phyloP scores from a whole-genome alignment of 2,888 invertebrate genomes.

The Galeopsomyia nigrocyanea region DNA sequence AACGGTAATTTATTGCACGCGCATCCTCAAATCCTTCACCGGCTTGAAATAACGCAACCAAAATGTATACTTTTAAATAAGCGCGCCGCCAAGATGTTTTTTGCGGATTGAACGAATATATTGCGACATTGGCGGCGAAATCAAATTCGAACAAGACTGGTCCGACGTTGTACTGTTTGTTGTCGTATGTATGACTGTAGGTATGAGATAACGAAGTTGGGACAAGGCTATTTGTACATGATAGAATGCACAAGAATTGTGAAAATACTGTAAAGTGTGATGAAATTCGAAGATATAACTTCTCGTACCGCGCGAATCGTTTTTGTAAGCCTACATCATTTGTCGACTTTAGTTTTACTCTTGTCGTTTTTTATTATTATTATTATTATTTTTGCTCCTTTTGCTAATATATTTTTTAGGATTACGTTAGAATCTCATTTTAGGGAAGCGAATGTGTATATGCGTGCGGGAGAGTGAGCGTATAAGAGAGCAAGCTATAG shows the following conservation, averaged over 20 bases:
- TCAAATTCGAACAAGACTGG: conserved; percentile 48
- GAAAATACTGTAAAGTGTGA: conserved; percentile 34
- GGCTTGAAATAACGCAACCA: conserved; percentile 32
- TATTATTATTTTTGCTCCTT: conserved; percentile 13
- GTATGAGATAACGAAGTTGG: conserved; percentile 25
- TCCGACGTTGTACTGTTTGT: conserved; percentile 38
- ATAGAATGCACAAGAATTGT: conserved; percentile 23
- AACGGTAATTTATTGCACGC: conserved; percentile 32
- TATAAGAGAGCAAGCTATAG: no score
- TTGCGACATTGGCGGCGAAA: conserved; percentile 35
- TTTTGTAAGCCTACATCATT: neutral
- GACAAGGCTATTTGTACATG: conserved; percentile 34
- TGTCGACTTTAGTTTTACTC: conserved; percentile 27
- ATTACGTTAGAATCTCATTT: no score
- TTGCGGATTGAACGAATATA: conserved; percentile 18
- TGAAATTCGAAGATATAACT: conserved; percentile 33
- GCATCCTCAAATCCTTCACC: conserved; percentile 32
- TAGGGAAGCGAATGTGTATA: no score
- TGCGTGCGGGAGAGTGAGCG: no score
- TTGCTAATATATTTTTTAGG: neutral
- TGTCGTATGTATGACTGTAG: conserved; percentile 41
- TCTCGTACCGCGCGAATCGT: conserved; percentile 7
- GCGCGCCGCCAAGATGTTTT: conserved; percentile 29
- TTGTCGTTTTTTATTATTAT: conserved; percentile 41
- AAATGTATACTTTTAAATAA: neutral